Evolutionary conservation across 2,888 invertebrate species (phyloP).

Genomic region (Odiellus spinosus): DNA sequence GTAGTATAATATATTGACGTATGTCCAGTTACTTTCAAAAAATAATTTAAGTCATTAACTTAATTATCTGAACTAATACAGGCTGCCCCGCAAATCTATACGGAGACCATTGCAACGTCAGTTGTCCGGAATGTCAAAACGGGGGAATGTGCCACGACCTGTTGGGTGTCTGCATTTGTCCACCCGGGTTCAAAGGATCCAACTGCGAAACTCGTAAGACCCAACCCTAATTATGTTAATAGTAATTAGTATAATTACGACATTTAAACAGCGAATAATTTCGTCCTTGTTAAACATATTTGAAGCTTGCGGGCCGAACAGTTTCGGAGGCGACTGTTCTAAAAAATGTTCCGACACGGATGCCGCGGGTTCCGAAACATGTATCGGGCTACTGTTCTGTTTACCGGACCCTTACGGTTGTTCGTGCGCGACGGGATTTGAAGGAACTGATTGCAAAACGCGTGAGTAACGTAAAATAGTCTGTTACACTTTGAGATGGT

Average conservation of each 20-base stretch:
- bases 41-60: not conserved
- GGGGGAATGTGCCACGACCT: constrained; percentile 10
- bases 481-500: too few species aligned
- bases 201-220: constrained; percentile 6
- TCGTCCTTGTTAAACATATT: not conserved
- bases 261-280: too few species aligned
- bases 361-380: not conserved
- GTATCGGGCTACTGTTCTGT: constrained; percentile 6
- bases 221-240: too few species aligned
- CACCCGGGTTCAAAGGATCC: constrained; percentile 10
- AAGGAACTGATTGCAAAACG: constrained; percentile 5
- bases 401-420: constrained; percentile 12
- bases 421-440: constrained; percentile 8
- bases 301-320: constrained; percentile 4
- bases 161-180: constrained; percentile 10
- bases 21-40: not conserved
- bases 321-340: constrained; percentile 4
- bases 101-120: constrained; percentile 2
- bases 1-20: not conserved
- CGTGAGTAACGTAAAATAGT: constrained; percentile 3
- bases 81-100: constrained; percentile 4
- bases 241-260: too few species aligned
- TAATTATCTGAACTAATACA: not conserved
- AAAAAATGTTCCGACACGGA: constrained; percentile 4
- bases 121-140: constrained; percentile 6